Percentiles rank a stretch among this genome's conserved stretches.
These are phyloP conservation scores for Cydia splendana DNA, from an alignment of 1,140 invertebrate genomes.

Conservation along the genomic window DNA sequence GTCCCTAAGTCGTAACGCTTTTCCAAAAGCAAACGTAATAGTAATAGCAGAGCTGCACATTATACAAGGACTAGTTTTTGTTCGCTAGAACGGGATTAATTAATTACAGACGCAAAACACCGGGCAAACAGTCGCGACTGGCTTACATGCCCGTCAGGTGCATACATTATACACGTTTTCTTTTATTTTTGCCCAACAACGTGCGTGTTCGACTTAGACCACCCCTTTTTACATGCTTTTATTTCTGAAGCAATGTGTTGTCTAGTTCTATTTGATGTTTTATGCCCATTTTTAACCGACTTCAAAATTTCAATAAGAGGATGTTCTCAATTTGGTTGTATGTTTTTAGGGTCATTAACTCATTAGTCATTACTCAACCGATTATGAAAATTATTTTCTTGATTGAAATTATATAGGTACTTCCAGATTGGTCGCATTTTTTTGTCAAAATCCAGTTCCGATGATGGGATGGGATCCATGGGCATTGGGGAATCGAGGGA, in stretches of 20 bases:
- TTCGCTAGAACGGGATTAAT: neutral
- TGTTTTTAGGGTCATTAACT: no score
- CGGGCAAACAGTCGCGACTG: constrained; percentile 6
- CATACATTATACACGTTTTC: constrained; percentile 12
- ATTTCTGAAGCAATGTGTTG: constrained; percentile 1
- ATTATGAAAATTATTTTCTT: no score
- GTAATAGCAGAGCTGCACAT: neutral
- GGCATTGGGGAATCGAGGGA: no score
- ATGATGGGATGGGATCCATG: no score
- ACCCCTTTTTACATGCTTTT: constrained; percentile 5
- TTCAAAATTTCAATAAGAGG: no score
- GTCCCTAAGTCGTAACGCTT: neutral
- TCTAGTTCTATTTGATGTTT: neutral
- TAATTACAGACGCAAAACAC: neutral
- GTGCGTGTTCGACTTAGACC: constrained; percentile 7
- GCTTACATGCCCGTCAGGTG: neutral
- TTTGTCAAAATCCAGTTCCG: no score
- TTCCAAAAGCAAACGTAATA: neutral
- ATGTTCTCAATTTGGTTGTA: no score
- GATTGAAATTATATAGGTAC: no score
- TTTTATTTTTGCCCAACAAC: neutral
- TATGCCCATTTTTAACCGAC: neutral
- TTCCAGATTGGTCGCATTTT: no score
- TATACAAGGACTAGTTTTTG: constrained; percentile 3
- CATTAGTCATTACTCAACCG: no score